phyloP scores from a whole-genome alignment of 2,113 vertebrate genomes.

The Lophotis ruficrista region DNA sequence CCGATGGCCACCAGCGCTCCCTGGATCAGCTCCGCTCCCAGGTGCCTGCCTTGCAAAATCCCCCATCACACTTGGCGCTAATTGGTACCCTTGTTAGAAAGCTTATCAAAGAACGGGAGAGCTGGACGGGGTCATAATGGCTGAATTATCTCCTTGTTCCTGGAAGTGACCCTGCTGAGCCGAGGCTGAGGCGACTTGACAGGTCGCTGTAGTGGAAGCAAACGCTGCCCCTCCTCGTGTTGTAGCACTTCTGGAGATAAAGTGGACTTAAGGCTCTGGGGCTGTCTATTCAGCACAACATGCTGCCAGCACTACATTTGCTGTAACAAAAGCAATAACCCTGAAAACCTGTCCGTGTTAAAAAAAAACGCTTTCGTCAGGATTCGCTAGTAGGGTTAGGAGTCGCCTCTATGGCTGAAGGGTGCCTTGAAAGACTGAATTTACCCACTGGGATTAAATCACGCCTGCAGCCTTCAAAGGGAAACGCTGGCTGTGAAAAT shows the following conservation, averaged over 20 bases:
- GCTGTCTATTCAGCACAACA: neutral
- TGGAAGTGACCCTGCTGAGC: slow-evolving; percentile 54
- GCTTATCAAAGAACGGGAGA: slow-evolving; percentile 40
- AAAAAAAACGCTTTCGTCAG: neutral
- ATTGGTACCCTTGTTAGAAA: slow-evolving; percentile 58
- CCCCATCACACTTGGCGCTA: slow-evolving; percentile 49
- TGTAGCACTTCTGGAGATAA: neutral
- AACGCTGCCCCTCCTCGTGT: neutral
- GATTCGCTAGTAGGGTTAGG: neutral
- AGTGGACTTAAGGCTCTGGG: neutral
- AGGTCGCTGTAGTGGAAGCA: slow-evolving; percentile 51
- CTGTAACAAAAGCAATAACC: neutral
- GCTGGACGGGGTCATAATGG: slow-evolving; percentile 21
- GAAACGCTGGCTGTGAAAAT: neutral
- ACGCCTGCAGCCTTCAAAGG: rapidly evolving
- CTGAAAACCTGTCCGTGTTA: neutral
- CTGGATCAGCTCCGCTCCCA: neutral
- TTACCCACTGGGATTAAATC: neutral
- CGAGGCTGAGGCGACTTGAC: slow-evolving; percentile 49
- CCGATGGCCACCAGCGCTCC: neutral
- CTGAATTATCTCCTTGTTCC: slow-evolving; percentile 66
- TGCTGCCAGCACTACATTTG: neutral
- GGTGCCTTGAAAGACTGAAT: neutral
- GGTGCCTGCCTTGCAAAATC: slow-evolving; percentile 37
- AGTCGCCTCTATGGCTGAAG: neutral